Evolutionary conservation across 2,888 invertebrate species (phyloP).

Genomic region (Belgica antarctica): DNA sequence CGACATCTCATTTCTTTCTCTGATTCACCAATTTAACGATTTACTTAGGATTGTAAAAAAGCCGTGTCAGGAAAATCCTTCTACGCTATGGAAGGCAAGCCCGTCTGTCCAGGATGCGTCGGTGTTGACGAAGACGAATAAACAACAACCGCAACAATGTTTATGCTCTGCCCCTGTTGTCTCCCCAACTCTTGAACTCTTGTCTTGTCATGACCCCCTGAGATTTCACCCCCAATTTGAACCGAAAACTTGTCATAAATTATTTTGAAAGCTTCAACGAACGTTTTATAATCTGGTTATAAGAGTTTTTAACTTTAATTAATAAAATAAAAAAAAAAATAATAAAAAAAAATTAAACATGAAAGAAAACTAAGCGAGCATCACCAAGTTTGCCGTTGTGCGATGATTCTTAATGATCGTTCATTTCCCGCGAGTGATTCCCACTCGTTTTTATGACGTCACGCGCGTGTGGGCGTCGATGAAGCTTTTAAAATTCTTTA

Average conservation of each 20-base stretch:
- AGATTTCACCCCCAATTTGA: background rate
- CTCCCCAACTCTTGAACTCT: no score
- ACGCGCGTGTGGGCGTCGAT: background rate
- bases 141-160: constrained; percentile 46
- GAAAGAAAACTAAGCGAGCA: background rate
- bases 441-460: constrained; percentile 6
- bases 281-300: constrained; percentile 10
- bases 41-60: constrained; percentile 84
- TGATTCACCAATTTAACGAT: background rate
- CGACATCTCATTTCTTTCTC: constrained; percentile 18
- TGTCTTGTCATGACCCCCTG: background rate
- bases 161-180: constrained; percentile 27
- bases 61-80: constrained; percentile 92
- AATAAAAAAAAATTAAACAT: constrained; percentile 26
- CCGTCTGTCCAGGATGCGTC: constrained; percentile 90
- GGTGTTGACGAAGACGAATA: constrained; percentile 83
- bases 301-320: constrained; percentile 21
- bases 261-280: constrained; percentile 20
- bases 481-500: constrained; percentile 20
- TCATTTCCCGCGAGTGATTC: background rate
- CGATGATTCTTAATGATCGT: background rate
- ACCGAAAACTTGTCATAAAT: constrained; percentile 1
- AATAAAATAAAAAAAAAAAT: constrained; percentile 28
- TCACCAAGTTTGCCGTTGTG: background rate
- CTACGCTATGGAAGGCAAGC: constrained; percentile 95